Conservation (phyloP, 1,140 invertebrate species). For the Lepidurus arcticus region DNA sequence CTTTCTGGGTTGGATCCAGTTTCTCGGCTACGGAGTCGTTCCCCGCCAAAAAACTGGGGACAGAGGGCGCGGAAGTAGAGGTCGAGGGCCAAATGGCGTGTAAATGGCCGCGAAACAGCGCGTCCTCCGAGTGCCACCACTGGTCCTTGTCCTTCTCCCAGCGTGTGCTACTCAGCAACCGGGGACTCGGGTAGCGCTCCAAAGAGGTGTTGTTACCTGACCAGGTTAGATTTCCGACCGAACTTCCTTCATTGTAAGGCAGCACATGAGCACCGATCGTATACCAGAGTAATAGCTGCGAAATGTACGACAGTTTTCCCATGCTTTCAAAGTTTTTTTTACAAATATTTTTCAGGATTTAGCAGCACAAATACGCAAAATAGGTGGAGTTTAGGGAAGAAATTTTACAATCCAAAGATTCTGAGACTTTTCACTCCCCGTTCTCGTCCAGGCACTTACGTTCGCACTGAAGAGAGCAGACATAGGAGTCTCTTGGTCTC, state of each 20-base stretch:
- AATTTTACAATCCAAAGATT: too few species aligned
- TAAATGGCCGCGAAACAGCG: not conserved
- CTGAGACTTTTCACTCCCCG: too few species aligned
- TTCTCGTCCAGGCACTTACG: not conserved
- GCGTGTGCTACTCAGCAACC: slow-evolving; percentile 9
- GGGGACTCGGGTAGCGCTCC: not conserved
- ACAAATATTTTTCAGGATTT: too few species aligned
- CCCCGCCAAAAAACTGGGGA: not conserved
- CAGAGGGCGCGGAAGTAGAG: not conserved
- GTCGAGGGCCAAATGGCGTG: slow-evolving; percentile 13
- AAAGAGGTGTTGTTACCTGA: not conserved
- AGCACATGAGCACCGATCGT: not conserved
- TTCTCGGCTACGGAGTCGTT: not conserved
- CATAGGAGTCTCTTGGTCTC: not conserved
- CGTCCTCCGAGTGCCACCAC: not conserved
- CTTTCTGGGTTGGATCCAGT: not conserved
- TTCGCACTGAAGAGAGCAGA: not conserved
- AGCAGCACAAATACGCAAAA: too few species aligned
- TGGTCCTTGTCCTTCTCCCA: not conserved
- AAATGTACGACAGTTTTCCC: not conserved
- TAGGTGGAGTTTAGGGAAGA: too few species aligned
- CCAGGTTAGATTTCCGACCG: not conserved
- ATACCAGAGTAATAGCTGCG: not conserved
- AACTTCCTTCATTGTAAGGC: not conserved
- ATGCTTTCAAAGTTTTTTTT: not conserved